Conservation (phyloP, 2,888 invertebrate species). For the Paralinhomoeus sp. region DNA sequence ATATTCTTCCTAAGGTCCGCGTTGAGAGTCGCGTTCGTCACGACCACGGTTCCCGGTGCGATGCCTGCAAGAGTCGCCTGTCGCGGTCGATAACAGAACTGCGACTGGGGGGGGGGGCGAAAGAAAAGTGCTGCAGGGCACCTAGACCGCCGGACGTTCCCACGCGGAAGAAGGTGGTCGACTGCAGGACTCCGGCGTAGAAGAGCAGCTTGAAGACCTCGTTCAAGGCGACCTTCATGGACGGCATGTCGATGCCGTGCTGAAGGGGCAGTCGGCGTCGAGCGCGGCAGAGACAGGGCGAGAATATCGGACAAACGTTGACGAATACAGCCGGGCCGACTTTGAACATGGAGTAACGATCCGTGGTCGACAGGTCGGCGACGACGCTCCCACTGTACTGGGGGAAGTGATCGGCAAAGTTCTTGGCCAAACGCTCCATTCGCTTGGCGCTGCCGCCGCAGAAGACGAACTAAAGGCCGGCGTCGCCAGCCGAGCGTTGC, state of each 20-base stretch:
- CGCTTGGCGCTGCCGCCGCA: constrained; percentile 29
- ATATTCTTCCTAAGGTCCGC: constrained; percentile 50
- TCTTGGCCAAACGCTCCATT: constrained; percentile 28
- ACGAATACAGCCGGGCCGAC: constrained; percentile 30
- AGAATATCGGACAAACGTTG: too few relatives aligned
- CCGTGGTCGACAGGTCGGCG: constrained; percentile 27
- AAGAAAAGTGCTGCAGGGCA: background rate
- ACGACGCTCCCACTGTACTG: constrained; percentile 11
- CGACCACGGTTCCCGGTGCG: constrained; percentile 74
- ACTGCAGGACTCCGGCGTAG: constrained; percentile 44
- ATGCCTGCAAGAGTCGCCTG: constrained; percentile 25
- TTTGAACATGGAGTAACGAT: constrained; percentile 30
- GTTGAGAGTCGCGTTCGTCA: constrained; percentile 73
- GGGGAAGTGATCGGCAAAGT: constrained; percentile 18
- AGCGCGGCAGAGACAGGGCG: background rate
- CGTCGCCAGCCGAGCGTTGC: too few relatives aligned
- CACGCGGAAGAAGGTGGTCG: constrained; percentile 57
- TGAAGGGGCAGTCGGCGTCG: constrained; percentile 27
- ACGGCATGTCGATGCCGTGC: constrained; percentile 97
- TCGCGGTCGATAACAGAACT: too few relatives aligned
- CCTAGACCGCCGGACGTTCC: constrained; percentile 83
- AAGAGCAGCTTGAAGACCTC: constrained; percentile 89
- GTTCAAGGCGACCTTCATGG: constrained; percentile 75
- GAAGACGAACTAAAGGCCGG: constrained; percentile 31
- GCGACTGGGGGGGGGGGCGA: too few relatives aligned